A percentile compares a stretch with the other conserved stretches of the same genome.
Evolutionary conservation across 2,888 invertebrate genomes (phyloP).

Genomic region (Sclerodermus sp.): DNA sequence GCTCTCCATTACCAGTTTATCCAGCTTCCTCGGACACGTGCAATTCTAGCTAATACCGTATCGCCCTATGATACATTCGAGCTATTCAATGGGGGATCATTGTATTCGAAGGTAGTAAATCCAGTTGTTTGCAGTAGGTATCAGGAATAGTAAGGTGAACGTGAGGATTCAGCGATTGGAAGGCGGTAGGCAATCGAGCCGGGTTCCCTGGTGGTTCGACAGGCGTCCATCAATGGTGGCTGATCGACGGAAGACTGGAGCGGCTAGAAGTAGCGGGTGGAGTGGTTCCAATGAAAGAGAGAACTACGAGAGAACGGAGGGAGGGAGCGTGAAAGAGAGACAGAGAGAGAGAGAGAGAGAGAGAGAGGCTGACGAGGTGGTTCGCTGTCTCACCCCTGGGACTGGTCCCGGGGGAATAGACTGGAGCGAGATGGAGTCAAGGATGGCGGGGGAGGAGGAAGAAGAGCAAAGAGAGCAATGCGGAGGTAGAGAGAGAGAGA

Average conservation of each 20-base stretch:
- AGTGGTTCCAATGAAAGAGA: neutral
- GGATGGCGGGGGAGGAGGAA: conserved; percentile 14
- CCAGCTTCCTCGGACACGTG: no score
- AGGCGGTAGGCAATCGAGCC: neutral
- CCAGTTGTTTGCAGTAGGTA: no score
- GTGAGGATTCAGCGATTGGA: neutral
- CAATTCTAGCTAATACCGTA: no score
- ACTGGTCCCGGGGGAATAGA: conserved; percentile 20
- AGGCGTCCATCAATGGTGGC: conserved; percentile 34
- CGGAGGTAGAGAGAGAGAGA: conserved; percentile 16
- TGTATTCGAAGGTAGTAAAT: no score
- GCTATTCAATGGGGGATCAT: no score
- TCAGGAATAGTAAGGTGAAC: no score
- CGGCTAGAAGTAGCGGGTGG: no score
- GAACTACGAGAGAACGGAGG: neutral
- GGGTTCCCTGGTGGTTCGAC: conserved; percentile 32
- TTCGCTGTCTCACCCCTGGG: conserved; percentile 31
- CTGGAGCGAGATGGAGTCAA: conserved; percentile 14
- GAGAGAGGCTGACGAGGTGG: conserved; percentile 21
- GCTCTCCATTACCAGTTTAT: no score
- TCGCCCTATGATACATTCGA: no score
- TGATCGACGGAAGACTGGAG: conserved; percentile 19
- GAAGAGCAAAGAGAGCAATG: conserved; percentile 11
- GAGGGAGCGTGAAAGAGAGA: conserved; percentile 11
- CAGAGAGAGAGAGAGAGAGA: no score